Evolutionary conservation across 2,113 vertebrate genomes (phyloP).

Genomic region (Corydoras maculifer): DNA sequence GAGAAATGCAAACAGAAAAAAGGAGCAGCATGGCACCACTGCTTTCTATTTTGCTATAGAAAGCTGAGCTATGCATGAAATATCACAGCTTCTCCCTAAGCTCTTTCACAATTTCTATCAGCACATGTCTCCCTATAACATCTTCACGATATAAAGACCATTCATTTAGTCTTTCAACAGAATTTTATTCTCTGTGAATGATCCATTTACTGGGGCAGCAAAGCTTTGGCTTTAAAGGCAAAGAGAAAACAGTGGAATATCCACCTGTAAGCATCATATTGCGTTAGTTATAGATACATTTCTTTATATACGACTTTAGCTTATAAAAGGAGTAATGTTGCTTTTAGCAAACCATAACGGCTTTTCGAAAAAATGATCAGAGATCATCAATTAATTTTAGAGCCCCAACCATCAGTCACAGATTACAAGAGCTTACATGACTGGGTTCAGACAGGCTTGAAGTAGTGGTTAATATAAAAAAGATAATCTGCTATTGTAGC

Average conservation of each 20-base stretch:
- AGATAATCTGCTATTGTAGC: conserved; percentile 39
- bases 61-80: conserved; percentile 21
- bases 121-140: conserved; percentile 11
- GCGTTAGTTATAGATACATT: conserved; percentile 50
- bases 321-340: conserved; percentile 45
- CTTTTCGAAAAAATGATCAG: conserved; percentile 27
- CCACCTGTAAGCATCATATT: conserved; percentile 45
- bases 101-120: conserved; percentile 15
- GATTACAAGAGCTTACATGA: conserved; percentile 43
- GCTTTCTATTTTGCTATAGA: conserved; percentile 20
- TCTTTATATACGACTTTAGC: conserved; percentile 48
- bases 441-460: conserved; percentile 44
- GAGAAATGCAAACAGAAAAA: conserved; percentile 33
- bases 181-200: conserved; percentile 15
- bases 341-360: conserved; percentile 39
- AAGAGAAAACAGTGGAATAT: conserved; percentile 37
- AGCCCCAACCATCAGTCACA: conserved; percentile 35
- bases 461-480: conserved; percentile 48
- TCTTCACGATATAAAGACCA: conserved; percentile 11
- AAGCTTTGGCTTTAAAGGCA: conserved; percentile 66
- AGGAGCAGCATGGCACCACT: conserved; percentile 19
- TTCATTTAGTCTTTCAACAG: conserved; percentile 3
- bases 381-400: conserved; percentile 31
- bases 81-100: conserved; percentile 22
- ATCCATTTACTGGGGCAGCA: conserved; percentile 52